Evolutionary conservation across 2,797 vertebrate genomes (phyloP), one percentile per base, ranked within the genome.

Genomic region (Parotocinclus haroldoi): DNA sequence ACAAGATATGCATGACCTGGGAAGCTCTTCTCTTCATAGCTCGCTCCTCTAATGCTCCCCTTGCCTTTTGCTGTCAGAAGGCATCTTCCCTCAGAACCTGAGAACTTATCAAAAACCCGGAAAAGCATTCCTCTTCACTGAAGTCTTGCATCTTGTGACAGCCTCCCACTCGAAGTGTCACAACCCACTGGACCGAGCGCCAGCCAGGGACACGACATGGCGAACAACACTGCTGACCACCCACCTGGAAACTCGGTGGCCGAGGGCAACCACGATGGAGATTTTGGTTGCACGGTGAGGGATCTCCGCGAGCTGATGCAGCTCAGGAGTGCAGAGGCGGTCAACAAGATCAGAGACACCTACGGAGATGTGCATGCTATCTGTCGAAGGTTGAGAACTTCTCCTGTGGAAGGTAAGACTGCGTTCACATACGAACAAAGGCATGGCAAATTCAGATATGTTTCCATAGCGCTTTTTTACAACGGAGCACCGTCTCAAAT

Each of bases 251-350:
- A 96, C 75, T 95, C 94, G 0, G 88, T 91, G 60, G 86, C 87
- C 0, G 94, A 96, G 73, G 91, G 88, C 79, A 89, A 85, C 85
- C 84, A 88, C 79, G 95, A 92, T 1, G 90, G 91, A 49, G 94
- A 97, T 76, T 98, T 97, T 74, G 95, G 94, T 72, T 87, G 93
- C 81, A 85, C 88, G 0, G 39, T 91, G 73, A 82, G 75, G 75
- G 94, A 99, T 0, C 89, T 99, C 58, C 89, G 92, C 67, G 79
- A 75, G 38, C 84, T 99, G 76, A 99, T 99, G 97, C 94, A 98
- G 77, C 89, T 96, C 73, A 87, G 95, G 58, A 92, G 93, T 0
- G 37, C 65, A 0, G 96, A 98, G 76, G 96, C 93, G 0, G 88
- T 96, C 10, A 66, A 27, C 71, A 91, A 93, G 76, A 92, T 99